Evolutionary conservation across 2,888 invertebrate species (phyloP).

Genomic region (Erynnis tages): DNA sequence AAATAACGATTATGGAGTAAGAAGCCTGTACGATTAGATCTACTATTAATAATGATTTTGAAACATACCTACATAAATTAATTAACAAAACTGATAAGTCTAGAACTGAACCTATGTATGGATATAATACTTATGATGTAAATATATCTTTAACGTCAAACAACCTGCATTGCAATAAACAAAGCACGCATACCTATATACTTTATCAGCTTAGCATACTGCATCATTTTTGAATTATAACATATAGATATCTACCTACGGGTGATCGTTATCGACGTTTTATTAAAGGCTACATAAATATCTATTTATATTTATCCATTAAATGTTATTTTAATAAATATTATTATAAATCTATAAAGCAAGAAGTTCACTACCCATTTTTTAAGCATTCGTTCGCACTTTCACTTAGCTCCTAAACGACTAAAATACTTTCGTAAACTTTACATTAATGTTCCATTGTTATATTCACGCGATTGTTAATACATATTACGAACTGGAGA

Average conservation of each 20-base stretch:
- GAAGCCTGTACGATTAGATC: no score
- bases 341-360: no score
- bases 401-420: slow-evolving; percentile 7
- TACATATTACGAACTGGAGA: neutral
- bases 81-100: neutral
- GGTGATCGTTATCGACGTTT: no score
- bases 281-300: no score
- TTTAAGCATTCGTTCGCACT: neutral
- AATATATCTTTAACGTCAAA: neutral
- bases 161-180: neutral
- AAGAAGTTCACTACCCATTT: neutral
- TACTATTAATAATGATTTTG: no score
- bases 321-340: no score
- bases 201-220: no score
- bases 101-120: neutral
- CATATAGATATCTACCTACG: neutral
- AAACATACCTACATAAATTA: no score
- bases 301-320: no score
- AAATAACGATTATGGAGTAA: no score
- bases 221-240: no score
- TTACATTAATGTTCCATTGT: neutral
- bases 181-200: slow-evolving; percentile 5
- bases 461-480: neutral
- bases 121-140: neutral
- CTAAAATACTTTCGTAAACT: slow-evolving; percentile 10